These are phyloP conservation scores for Meriones unguiculatus DNA, from an alignment of 2,113 vertebrate genomes.

Conservation along the genomic window DNA sequence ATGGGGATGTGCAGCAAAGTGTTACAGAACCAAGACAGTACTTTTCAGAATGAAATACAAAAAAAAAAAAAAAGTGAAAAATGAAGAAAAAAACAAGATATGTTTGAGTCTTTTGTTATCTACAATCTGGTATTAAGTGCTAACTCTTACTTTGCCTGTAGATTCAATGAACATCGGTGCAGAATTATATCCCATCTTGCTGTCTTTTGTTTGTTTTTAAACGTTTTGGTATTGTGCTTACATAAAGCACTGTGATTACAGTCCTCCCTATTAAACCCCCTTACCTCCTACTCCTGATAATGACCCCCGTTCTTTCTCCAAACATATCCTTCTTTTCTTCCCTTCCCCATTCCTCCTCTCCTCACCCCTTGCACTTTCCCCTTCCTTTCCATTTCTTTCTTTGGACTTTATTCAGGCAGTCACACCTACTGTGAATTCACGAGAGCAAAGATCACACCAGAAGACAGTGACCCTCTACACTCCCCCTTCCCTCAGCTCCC, in stretches of 20 bases:
- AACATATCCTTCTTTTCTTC: not conserved
- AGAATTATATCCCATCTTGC: fast-evolving
- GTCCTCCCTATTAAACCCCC: no score
- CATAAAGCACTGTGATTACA: not conserved
- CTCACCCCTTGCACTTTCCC: not conserved
- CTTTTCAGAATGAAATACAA: slow-evolving; percentile 4
- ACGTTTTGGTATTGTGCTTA: not conserved
- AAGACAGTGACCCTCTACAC: not conserved
- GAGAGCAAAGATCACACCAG: not conserved
- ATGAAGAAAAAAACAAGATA: not conserved
- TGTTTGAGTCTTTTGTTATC: not conserved
- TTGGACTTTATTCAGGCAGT: not conserved
- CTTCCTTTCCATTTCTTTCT: not conserved
- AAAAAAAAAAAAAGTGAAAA: not conserved
- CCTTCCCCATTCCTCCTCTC: not conserved
- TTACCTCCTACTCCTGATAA: not conserved
- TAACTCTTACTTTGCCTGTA: not conserved
- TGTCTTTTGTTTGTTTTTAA: not conserved
- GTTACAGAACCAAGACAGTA: not conserved
- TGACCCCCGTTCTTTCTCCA: no score
- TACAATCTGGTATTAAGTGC: not conserved
- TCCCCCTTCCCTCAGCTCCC: no score
- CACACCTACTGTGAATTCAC: not conserved
- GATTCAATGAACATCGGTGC: not conserved
- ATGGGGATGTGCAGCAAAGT: not conserved